Percentiles rank a stretch among this genome's conserved stretches.
These are phyloP conservation scores for Chloropsis cyanopogon DNA, from an alignment of 2,113 vertebrate species.

Conservation along the genomic window DNA sequence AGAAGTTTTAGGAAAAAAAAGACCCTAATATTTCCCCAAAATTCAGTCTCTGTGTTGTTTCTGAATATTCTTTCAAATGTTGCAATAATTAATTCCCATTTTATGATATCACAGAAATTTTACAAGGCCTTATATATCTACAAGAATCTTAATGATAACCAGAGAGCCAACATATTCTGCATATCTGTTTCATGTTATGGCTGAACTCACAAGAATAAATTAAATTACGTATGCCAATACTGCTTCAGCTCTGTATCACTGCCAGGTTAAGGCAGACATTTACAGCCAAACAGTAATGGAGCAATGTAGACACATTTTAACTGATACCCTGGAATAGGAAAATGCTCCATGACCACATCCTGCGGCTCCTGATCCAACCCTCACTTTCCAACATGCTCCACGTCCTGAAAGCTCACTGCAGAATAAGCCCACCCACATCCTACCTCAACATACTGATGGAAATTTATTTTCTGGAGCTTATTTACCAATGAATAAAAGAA, in stretches of 20 bases:
- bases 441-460: accelerated
- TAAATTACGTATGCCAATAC: background rate
- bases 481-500: background rate
- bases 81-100: constrained; percentile 31
- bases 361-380: background rate
- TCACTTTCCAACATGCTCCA: background rate
- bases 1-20: background rate
- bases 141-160: constrained; percentile 6
- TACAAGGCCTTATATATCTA: background rate
- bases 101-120: constrained; percentile 19
- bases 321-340: background rate
- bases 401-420: background rate
- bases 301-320: background rate
- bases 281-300: background rate
- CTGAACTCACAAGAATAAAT: background rate
- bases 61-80: background rate
- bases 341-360: background rate
- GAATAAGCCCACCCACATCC: background rate
- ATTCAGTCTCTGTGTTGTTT: background rate
- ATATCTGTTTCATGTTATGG: background rate
- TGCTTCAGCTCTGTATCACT: background rate
- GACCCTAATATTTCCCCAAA: background rate
- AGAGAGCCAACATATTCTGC: background rate
- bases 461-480: background rate
- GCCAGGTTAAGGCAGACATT: background rate